phyloP scores from a whole-genome alignment of 2,113 vertebrate species.

The Lepidothrix coronata region DNA sequence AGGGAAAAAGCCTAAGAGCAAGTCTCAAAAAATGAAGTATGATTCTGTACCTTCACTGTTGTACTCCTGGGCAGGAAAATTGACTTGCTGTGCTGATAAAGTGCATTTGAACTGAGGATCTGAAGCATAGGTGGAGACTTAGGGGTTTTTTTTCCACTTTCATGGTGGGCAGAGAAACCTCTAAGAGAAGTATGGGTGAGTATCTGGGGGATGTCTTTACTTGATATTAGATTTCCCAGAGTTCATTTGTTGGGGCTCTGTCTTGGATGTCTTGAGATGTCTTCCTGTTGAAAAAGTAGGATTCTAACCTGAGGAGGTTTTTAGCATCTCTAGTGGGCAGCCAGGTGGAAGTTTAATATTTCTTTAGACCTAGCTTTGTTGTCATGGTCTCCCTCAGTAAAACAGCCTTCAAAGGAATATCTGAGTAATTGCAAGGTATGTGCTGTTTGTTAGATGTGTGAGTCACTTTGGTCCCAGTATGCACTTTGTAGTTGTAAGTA shows the following conservation, averaged over 20 bases:
- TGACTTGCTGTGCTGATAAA: slow-evolving; percentile 17
- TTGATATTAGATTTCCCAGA: not conserved
- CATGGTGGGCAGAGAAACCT: not conserved
- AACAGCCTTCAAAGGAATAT: slow-evolving; percentile 27
- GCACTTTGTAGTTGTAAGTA: slow-evolving; percentile 5
- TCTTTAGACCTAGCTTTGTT: not conserved
- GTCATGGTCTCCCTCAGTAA: not conserved
- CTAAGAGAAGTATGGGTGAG: not conserved
- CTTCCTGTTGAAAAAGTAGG: not conserved
- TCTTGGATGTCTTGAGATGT: not conserved
- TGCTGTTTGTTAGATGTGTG: slow-evolving; percentile 4
- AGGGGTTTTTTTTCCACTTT: not conserved
- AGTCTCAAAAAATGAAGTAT: slow-evolving; percentile 13
- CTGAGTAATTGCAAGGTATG: slow-evolving; percentile 1
- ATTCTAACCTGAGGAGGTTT: not conserved
- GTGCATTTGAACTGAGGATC: not conserved
- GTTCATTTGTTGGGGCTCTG: not conserved
- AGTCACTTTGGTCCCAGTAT: not conserved
- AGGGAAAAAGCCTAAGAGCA: not conserved
- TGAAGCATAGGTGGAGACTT: not conserved
- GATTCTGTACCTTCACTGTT: not conserved
- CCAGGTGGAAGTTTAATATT: not conserved
- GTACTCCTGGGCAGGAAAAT: not conserved
- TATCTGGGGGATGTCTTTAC: not conserved
- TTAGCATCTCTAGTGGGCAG: not conserved